phyloP scores from a whole-genome alignment of 2,797 vertebrate genomes.

The Lerista edwardsae region DNA sequence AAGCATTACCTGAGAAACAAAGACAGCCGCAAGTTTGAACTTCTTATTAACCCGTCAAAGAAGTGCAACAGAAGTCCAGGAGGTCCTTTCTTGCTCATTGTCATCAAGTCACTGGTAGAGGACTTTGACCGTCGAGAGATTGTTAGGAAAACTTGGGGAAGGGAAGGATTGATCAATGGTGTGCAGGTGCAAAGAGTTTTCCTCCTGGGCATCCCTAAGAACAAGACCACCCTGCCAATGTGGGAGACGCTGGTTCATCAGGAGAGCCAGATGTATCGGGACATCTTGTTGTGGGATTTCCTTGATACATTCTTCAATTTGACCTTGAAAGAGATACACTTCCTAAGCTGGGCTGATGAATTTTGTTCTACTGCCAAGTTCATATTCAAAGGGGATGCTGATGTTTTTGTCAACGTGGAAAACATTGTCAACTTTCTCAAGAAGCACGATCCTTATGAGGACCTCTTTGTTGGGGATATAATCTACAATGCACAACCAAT shows the following conservation, averaged over 20 bases:
- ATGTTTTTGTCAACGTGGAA: constrained; percentile 93
- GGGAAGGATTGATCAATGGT: constrained; percentile 81
- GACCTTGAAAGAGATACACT: constrained; percentile 97
- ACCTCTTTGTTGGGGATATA: constrained; percentile 94
- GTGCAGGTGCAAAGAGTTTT: constrained; percentile 88
- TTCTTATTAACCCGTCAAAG: constrained; percentile 91
- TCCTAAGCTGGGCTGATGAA: constrained; percentile 90
- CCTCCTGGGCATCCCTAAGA: constrained; percentile 88
- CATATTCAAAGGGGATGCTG: constrained; percentile 93
- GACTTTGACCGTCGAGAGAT: constrained; percentile 96
- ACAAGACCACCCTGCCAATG: constrained; percentile 74
- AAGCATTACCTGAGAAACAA: constrained; percentile 87
- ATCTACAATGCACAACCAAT: constrained; percentile 92
- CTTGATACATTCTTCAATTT: constrained; percentile 97
- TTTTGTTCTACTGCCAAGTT: constrained; percentile 88
- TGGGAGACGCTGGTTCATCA: constrained; percentile 90
- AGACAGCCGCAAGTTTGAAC: constrained; percentile 88
- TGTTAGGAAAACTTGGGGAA: constrained; percentile 93
- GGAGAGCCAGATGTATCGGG: constrained; percentile 86
- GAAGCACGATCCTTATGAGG: constrained; percentile 72
- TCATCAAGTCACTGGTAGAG: constrained; percentile 88
- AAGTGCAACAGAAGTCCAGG: constrained; percentile 80
- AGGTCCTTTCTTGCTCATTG: constrained; percentile 89
- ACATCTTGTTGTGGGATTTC: constrained; percentile 96
- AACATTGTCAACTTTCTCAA: constrained; percentile 92